Conservation (phyloP, 1,140 invertebrate genomes). For the Drosophila sechellia region DNA sequence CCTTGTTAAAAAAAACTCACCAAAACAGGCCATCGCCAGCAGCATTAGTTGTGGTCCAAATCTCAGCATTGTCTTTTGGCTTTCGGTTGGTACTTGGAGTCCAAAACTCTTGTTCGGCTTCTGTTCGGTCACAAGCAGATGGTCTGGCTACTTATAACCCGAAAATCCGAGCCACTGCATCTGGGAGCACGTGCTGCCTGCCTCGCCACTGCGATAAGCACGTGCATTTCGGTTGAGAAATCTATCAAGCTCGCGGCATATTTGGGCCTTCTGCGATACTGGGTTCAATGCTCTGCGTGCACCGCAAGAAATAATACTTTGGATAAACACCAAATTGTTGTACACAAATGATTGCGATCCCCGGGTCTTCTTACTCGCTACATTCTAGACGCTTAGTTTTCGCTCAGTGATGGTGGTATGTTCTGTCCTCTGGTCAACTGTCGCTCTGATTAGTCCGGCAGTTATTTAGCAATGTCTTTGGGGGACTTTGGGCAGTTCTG, state of each 20-base stretch:
- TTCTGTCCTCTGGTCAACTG: conserved; percentile 42
- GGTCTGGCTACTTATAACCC: conserved; percentile 59
- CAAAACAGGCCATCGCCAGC: conserved; percentile 53
- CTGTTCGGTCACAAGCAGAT: conserved; percentile 15
- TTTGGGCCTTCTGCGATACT: conserved; percentile 36
- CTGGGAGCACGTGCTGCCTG: conserved; percentile 56
- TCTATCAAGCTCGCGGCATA: conserved; percentile 44
- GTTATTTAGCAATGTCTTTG: conserved; percentile 39
- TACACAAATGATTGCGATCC: no score
- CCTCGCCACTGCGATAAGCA: conserved; percentile 53
- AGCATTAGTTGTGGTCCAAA: conserved; percentile 55
- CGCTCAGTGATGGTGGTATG: background rate
- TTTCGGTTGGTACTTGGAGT: conserved; percentile 6
- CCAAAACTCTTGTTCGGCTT: conserved; percentile 1
- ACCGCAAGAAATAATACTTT: background rate
- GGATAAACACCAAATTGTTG: background rate
- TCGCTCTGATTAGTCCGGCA: conserved; percentile 61
- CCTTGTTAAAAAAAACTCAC: conserved; percentile 38
- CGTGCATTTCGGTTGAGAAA: conserved; percentile 43
- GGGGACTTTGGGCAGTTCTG: conserved; percentile 13
- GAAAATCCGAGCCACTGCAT: conserved; percentile 13
- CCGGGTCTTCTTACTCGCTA: no score
- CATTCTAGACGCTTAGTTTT: background rate
- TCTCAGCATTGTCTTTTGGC: conserved; percentile 27
- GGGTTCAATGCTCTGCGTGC: conserved; percentile 34